These are phyloP conservation scores for Erpornis zantholeuca DNA, from an alignment of 2,113 vertebrate species.

Conservation along the genomic window DNA sequence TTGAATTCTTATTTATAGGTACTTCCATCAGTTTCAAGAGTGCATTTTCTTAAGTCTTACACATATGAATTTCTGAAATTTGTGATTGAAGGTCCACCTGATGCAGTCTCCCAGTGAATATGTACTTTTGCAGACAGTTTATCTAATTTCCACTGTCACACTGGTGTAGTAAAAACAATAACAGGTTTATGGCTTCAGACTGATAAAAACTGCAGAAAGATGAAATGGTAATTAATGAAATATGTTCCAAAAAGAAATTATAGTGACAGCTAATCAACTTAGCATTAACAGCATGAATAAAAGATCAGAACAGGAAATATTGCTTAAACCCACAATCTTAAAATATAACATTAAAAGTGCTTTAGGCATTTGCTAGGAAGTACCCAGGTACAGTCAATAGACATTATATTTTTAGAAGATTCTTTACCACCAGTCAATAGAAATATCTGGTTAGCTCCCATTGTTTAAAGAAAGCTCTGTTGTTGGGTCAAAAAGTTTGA, in stretches of 20 bases:
- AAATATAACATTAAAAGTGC: neutral
- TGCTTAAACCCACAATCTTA: slow-evolving; percentile 1
- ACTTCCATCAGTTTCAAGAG: neutral
- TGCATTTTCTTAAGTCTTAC: neutral
- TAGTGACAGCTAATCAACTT: slow-evolving; percentile 19
- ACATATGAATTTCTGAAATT: neutral
- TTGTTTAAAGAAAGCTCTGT: neutral
- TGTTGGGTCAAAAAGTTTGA: neutral
- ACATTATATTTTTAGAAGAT: neutral
- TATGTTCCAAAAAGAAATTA: neutral
- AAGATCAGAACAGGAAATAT: slow-evolving; percentile 43
- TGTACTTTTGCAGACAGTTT: neutral
- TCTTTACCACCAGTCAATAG: neutral
- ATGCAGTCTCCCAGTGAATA: neutral
- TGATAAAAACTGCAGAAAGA: neutral
- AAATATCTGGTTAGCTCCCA: neutral
- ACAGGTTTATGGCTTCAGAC: neutral
- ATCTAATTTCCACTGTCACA: neutral
- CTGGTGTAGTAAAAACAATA: neutral
- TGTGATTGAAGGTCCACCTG: neutral
- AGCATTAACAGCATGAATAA: slow-evolving; percentile 38
- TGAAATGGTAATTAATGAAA: neutral
- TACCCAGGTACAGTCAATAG: neutral
- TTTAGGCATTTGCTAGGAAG: neutral
- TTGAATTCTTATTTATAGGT: neutral